Evolutionary conservation across 2,797 vertebrate species (phyloP).

Genomic region (Nannoperca australis): DNA sequence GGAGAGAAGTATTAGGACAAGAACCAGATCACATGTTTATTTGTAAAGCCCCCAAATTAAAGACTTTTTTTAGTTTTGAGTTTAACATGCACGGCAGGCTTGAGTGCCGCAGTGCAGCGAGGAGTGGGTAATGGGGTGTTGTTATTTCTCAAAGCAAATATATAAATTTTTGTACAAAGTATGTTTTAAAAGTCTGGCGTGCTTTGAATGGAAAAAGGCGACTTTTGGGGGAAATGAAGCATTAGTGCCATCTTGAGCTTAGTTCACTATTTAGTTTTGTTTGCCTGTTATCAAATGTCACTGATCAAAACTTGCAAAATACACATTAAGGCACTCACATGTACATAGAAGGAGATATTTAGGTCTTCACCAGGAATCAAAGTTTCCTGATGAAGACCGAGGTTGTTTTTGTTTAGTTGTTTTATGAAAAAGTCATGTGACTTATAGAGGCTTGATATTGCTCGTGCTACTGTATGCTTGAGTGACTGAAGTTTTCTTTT

Average conservation of each 20-base stretch:
- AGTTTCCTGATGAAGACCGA: neutral
- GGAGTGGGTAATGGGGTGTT: neutral
- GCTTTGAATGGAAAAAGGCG: neutral
- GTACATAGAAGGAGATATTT: neutral
- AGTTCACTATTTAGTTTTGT: neutral
- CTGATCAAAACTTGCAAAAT: neutral
- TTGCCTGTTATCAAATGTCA: neutral
- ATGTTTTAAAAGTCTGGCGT: neutral
- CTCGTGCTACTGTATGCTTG: neutral
- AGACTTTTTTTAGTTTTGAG: neutral
- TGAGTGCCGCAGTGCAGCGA: neutral
- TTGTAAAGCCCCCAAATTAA: neutral
- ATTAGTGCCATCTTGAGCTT: neutral
- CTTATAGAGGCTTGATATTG: neutral
- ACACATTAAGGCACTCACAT: neutral
- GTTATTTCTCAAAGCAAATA: slow-evolving; percentile 2
- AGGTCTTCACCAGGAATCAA: neutral
- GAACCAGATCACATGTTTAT: slow-evolving; percentile 1
- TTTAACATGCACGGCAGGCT: neutral
- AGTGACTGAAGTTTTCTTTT: neutral
- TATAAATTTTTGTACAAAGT: neutral
- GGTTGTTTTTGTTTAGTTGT: neutral
- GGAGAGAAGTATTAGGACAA: slow-evolving; percentile 34
- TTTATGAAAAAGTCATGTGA: neutral
- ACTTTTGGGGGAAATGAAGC: neutral